Base-by-base conservation (phyloP, 2,888 invertebrate species). In the Euproctis similis region DNA sequence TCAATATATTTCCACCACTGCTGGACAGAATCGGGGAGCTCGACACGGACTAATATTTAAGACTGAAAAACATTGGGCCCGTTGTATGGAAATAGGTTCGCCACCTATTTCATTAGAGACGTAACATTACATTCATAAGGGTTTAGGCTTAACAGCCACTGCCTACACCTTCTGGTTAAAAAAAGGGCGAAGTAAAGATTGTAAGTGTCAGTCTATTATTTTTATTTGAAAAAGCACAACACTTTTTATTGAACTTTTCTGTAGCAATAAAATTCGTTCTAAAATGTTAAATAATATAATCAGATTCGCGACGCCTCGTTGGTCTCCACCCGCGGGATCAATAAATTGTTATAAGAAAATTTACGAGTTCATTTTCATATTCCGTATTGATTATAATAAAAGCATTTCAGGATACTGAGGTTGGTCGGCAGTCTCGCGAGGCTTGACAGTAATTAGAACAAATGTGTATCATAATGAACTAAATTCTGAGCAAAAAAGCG, bases 261-360 rank as follows among this genome's bases (percentile, higher is more conserved):
- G 58, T 39, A 40, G 51, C 46, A 55, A 57, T 60, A 59, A 61
- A 63, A 62, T 47, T 58, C 53, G 62, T 61, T 53, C 48, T 48
- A 50, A 58, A 62, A 59, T 61, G 63, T 55, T 59, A 61, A 61
- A 65, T 59, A 65, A 63, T n/a, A n/a, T 64, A 60, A 63, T 61
- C 54, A 55, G 53, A 51, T 57, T 56, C 36, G 49, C 47, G 46
- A 48, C 46, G 59, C 55, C 42, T 38, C 57, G 56, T 39, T 53
- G 55, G 46, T 36, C 36, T 16, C 24, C 24, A 41, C 58, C 51
- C 43, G 22, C 27, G 54, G 46, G 58, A 34, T 42, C 41, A 46
- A 57, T 61, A 60, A 60, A 64, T 59, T 50, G 48, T 42, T 53
- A 36, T 44, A 47, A 47, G 40, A 45, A 43, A 53, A 19, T 19